Percentiles rank a stretch among this genome's conserved stretches.
These are phyloP conservation scores for Lasioglossum baleicum DNA, from an alignment of 1,140 invertebrate genomes.

Conservation along the genomic window DNA sequence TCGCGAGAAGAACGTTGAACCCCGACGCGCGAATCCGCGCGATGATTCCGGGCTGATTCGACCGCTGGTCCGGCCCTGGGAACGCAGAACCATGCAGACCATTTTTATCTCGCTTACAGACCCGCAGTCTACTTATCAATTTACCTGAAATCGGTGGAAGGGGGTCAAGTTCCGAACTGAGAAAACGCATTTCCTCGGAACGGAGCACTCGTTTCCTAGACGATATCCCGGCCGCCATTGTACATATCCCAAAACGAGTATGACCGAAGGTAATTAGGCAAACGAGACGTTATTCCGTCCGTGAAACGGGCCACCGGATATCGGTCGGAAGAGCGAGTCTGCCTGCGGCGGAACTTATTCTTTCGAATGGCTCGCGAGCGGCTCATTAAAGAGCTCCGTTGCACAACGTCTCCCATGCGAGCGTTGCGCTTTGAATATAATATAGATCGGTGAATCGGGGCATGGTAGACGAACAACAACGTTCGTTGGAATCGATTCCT, in stretches of 20 bases:
- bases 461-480: not conserved
- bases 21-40: not conserved
- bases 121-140: too few species aligned
- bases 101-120: too few species aligned
- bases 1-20: conserved; percentile 5
- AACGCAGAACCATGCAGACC: too few species aligned
- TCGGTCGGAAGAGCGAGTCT: not conserved
- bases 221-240: not conserved
- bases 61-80: not conserved
- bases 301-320: not conserved
- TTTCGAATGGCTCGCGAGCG: conserved; percentile 28
- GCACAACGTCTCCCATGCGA: conserved; percentile 9
- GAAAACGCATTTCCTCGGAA: not conserved
- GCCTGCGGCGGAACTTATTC: conserved; percentile 26
- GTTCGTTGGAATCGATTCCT: not conserved
- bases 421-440: conserved; percentile 48
- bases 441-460: conserved; percentile 37
- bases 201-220: not conserved
- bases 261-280: conserved; percentile 5
- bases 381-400: conserved; percentile 24
- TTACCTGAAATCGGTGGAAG: too few species aligned
- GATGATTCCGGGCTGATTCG: not conserved
- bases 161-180: not conserved
- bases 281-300: conserved; percentile 11
- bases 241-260: conserved; percentile 1